These are phyloP conservation scores for Augochlorella aurata DNA, from an alignment of 2,888 invertebrate genomes.

Conservation along the genomic window DNA sequence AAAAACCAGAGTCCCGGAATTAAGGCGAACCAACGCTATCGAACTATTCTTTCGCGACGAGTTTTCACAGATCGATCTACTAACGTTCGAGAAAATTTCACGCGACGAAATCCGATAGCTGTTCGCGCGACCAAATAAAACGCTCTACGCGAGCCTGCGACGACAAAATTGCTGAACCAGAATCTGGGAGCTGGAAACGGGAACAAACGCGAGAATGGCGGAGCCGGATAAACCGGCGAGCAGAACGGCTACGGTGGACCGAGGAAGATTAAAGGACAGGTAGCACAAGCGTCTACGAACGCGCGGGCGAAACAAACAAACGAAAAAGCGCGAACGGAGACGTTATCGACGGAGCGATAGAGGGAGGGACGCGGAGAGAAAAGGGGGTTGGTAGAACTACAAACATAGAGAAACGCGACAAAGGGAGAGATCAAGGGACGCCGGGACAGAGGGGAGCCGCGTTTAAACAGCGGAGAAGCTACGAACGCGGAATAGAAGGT, in stretches of 20 bases:
- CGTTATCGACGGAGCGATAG: neutral
- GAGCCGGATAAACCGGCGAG: neutral
- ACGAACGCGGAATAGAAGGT: slow-evolving; percentile 28
- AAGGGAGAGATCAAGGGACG: slow-evolving; percentile 51
- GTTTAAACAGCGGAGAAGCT: slow-evolving; percentile 35
- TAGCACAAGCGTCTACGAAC: slow-evolving; percentile 5
- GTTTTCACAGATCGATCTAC: too few species aligned
- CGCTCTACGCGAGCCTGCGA: too few species aligned
- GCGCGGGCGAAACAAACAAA: neutral
- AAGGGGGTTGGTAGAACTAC: slow-evolving; percentile 12
- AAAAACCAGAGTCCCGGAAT: neutral
- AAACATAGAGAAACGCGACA: slow-evolving; percentile 34
- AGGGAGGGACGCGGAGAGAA: neutral
- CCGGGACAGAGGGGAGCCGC: slow-evolving; percentile 34
- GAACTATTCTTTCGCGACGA: neutral
- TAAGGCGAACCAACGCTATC: neutral
- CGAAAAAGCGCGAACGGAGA: neutral
- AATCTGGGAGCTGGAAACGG: neutral
- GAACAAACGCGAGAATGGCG: neutral
- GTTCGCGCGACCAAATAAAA: too few species aligned
- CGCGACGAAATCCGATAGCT: too few species aligned
- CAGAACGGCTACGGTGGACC: neutral
- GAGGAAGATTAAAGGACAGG: slow-evolving; percentile 4
- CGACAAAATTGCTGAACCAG: too few species aligned
- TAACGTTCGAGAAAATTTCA: too few species aligned